Base-by-base conservation (phyloP, 2,888 invertebrate genomes). In the Parascotia fuliginaria region DNA sequence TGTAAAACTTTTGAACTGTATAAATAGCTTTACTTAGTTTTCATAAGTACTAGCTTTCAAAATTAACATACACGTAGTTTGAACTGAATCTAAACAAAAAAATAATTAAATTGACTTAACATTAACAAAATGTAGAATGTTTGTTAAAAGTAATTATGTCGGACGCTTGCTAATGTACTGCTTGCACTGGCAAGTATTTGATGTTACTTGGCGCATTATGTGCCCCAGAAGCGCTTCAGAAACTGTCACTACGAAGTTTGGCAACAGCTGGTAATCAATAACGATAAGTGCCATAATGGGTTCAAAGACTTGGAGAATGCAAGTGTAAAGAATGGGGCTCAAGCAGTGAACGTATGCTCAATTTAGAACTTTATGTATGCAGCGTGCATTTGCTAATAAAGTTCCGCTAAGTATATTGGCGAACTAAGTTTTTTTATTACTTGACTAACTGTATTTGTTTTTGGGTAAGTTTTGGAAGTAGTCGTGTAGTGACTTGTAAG, bases 201-300 rank as follows among this genome's bases (percentile, higher is more conserved):
- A 54, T 31, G 38, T 31, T 41, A 57, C 40, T 51, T 50, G 24
- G 37, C 48, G 51, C 55, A 65, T 60, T 65, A 51, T 47, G 13
- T 32, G 37, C 37, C 37, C 43, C 32, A 50, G 22, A 56, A 38
- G 37, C 37, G 39, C 48, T 44, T 42, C 22, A 45, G 54, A 36
- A 57, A 44, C 54, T 62, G 57, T 47, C 66, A 45, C 46, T 28
- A 50, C 58, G 33, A 53, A 66, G 48, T 67, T 64, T 67, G 48
- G 59, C 54, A 64, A 58, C 51, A 54, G 45, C 48, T 32, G 41
- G 63, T 54, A 54, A 66, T 64, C 63, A 52, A 62, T 66, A 66
- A 44, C 47, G 51, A 66, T 62, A 66, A 62, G 67, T 63, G 51
- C 54, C 27, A 42, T 67, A 63, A 63, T 63, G 48, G 58, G 46